phyloP scores from a whole-genome alignment of 2,797 vertebrate genomes.

The Echiichthys vipera region DNA sequence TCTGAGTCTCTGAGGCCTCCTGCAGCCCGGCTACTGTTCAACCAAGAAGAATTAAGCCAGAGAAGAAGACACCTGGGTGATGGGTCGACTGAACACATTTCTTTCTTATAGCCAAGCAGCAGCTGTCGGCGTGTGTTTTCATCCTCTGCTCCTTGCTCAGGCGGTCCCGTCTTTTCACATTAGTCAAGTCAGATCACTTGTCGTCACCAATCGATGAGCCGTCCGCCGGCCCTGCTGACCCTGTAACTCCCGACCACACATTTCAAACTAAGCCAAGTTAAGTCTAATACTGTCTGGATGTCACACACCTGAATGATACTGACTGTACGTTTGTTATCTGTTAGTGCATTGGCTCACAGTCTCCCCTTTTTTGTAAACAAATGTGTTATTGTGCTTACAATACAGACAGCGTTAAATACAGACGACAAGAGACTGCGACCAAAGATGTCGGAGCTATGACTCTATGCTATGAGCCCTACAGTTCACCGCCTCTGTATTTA shows the following conservation, averaged over 20 bases:
- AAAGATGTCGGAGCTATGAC: slow-evolving; percentile 12
- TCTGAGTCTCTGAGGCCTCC: slow-evolving; percentile 23
- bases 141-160: slow-evolving; percentile 36
- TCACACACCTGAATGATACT: neutral
- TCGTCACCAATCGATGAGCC: slow-evolving; percentile 58
- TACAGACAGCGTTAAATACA: slow-evolving; percentile 60
- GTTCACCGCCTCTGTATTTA: slow-evolving; percentile 37
- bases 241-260: slow-evolving; percentile 11
- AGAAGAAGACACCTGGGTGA: slow-evolving; percentile 34
- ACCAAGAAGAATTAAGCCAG: slow-evolving; percentile 4
- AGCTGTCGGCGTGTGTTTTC: slow-evolving; percentile 53
- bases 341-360: slow-evolving; percentile 4
- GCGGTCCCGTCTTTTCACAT: slow-evolving; percentile 59
- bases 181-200: slow-evolving; percentile 54
- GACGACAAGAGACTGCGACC: slow-evolving; percentile 16
- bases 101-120: slow-evolving; percentile 32
- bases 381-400: slow-evolving; percentile 29
- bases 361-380: slow-evolving; percentile 31
- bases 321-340: neutral
- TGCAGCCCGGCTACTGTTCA: slow-evolving; percentile 32
- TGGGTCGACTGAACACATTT: neutral
- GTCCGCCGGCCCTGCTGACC: slow-evolving; percentile 23
- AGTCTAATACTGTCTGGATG: neutral
- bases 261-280: slow-evolving; percentile 20
- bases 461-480: neutral